Evolutionary conservation across 2,113 vertebrate genomes (phyloP).

Genomic region (Triplophysa rosa): DNA sequence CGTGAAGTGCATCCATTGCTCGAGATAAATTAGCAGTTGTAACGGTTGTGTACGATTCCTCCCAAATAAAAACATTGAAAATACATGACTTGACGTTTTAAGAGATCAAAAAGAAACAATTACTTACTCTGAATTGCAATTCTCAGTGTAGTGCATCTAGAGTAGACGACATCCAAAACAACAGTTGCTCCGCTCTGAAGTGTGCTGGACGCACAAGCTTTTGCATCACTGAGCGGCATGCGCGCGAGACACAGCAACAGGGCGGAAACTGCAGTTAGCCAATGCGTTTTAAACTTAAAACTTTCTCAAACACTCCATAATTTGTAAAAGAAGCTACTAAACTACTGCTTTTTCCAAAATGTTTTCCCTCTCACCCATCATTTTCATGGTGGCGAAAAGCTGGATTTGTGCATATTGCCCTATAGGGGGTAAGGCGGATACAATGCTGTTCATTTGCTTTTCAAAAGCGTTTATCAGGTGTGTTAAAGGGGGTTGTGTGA

Average conservation of each 20-base stretch:
- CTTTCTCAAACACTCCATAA: background rate
- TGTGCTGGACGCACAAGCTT: slow-evolving; percentile 22
- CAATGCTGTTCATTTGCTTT: slow-evolving; percentile 14
- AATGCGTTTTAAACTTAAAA: background rate
- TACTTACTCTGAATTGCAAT: slow-evolving; percentile 17
- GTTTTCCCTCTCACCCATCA: background rate
- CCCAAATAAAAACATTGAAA: background rate
- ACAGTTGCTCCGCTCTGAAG: background rate
- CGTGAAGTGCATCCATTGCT: background rate
- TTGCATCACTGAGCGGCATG: slow-evolving; percentile 25
- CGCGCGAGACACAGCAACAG: background rate
- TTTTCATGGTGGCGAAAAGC: background rate
- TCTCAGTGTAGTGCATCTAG: background rate
- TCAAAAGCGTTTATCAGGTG: background rate
- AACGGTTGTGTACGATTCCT: background rate
- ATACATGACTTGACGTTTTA: background rate
- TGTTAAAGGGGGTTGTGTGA: background rate
- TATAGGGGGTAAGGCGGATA: background rate
- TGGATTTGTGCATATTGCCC: slow-evolving; percentile 5
- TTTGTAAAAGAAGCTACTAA: background rate
- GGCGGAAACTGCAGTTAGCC: slow-evolving; percentile 8
- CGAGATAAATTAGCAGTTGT: background rate
- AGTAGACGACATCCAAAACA: background rate
- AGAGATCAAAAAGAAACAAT: background rate
- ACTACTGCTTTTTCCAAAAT: background rate